Conservation (phyloP, 2,113 vertebrate genomes). For the Struthio camelus region DNA sequence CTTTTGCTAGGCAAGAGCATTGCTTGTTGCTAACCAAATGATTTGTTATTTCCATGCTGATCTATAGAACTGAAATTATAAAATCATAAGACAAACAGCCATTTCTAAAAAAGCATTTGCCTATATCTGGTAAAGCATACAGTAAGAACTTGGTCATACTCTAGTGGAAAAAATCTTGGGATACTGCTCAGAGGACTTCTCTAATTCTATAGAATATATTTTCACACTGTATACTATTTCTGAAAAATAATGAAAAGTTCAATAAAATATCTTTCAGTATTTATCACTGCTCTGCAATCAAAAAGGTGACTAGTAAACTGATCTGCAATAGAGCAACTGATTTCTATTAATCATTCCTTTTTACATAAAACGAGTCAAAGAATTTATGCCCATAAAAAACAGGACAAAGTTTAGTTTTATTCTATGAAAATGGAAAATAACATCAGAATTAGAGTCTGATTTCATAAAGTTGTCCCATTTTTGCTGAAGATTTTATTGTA, state of each 20-base stretch:
- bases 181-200: not conserved
- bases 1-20: not conserved
- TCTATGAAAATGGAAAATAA: not conserved
- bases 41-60: not conserved
- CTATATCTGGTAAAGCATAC: not conserved
- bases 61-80: not conserved
- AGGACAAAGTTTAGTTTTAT: not conserved
- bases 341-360: not conserved
- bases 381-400: not conserved
- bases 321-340: not conserved
- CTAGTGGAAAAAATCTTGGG: not conserved
- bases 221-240: not conserved
- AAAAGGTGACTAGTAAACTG: not conserved
- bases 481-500: not conserved
- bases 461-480: not conserved
- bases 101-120: not conserved
- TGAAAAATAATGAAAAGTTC: conserved; percentile 21
- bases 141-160: not conserved
- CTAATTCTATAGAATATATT: not conserved
- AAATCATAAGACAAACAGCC: not conserved
- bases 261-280: not conserved
- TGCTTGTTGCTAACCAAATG: not conserved
- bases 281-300: not conserved
- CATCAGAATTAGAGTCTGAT: not conserved
- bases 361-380: not conserved